Evolutionary conservation across 1,140 invertebrate genomes (phyloP).

Genomic region (Drosophila varians): DNA sequence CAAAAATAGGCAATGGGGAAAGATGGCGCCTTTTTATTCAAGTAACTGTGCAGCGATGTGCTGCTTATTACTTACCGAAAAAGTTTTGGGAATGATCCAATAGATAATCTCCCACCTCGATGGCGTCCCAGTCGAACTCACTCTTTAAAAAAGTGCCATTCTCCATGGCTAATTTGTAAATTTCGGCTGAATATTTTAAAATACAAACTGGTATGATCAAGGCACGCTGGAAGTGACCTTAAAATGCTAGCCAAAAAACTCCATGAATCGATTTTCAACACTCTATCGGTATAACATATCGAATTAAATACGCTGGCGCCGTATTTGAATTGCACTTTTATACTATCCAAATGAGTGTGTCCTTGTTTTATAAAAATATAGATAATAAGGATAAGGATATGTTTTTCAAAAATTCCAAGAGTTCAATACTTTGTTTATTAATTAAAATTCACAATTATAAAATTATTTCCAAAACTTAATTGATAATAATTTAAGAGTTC

Average conservation of each 20-base stretch:
- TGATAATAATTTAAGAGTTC: neutral
- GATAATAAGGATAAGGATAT: too few relatives aligned
- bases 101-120: slow-evolving; percentile 47
- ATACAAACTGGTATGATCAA: neutral
- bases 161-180: neutral
- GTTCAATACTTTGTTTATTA: neutral
- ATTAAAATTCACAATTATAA: neutral
- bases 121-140: slow-evolving; percentile 52
- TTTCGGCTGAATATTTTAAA: neutral
- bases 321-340: too few relatives aligned
- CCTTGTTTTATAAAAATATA: too few relatives aligned
- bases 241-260: neutral
- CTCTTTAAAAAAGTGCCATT: neutral
- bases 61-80: slow-evolving; percentile 36
- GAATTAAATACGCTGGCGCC: neutral
- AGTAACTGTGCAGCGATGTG: slow-evolving; percentile 1
- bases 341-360: too few relatives aligned
- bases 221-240: neutral
- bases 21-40: slow-evolving; percentile 43
- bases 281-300: neutral
- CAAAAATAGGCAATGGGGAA: slow-evolving; percentile 6
- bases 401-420: too few relatives aligned
- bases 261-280: neutral
- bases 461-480: neutral
- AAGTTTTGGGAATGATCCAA: slow-evolving; percentile 56